Conservation (phyloP, 2,113 vertebrate species). For the Suricata suricatta region DNA sequence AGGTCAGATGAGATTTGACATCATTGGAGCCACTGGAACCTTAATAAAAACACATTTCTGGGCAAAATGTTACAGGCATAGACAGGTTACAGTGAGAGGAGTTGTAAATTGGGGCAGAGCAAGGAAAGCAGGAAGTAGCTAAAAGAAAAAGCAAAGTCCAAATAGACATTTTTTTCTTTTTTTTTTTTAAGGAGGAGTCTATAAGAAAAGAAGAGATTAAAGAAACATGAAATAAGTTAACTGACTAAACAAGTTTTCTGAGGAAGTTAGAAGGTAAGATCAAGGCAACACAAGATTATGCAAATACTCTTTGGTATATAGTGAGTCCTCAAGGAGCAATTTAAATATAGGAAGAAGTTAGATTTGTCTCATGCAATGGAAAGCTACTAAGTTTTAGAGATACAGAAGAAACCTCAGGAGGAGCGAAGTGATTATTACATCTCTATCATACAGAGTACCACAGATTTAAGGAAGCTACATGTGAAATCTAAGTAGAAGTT, state of each 20-base stretch:
- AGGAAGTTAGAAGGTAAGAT: not conserved
- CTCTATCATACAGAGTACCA: not conserved
- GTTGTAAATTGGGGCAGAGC: not conserved
- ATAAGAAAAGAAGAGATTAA: not conserved
- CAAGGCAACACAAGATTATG: not conserved
- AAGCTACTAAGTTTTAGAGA: not conserved
- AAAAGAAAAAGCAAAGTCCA: not conserved
- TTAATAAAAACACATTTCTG: not conserved
- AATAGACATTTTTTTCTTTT: not conserved
- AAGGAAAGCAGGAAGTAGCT: not conserved
- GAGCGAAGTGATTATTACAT: not conserved
- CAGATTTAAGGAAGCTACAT: not conserved
- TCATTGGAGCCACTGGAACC: not conserved
- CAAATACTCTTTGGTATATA: not conserved
- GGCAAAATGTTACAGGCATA: not conserved
- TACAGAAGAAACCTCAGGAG: not conserved
- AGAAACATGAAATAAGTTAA: not conserved
- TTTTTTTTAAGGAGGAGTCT: not conserved
- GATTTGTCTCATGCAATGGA: not conserved
- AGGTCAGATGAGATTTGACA: not conserved
- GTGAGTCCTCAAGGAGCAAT: not conserved
- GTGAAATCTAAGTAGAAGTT: not conserved
- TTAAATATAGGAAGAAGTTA: not conserved
- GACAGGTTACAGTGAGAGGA: not conserved
- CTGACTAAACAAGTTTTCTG: not conserved